A percentile compares a stretch with the other conserved stretches of the same genome.
phyloP scores from a whole-genome alignment of 2,888 invertebrate genomes.

The Drosophila melanocephala region DNA sequence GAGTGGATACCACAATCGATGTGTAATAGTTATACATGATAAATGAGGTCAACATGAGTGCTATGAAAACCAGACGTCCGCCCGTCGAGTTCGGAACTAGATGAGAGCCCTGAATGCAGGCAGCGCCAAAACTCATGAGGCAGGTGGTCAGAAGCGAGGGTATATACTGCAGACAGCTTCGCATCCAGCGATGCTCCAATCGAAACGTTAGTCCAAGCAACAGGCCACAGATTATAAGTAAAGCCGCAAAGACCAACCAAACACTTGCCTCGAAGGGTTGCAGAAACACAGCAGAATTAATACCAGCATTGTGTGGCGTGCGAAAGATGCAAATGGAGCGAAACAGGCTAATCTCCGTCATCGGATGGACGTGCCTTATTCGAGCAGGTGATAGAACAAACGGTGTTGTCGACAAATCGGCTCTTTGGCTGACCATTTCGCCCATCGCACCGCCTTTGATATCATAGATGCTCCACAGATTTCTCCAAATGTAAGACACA shows the following conservation, averaged over 20 bases:
- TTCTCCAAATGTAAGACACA: constrained; percentile 47
- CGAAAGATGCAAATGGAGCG: constrained; percentile 87
- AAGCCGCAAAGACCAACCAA: constrained; percentile 86
- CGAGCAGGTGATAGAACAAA: constrained; percentile 66
- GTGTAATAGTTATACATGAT: constrained; percentile 88
- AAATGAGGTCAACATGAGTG: constrained; percentile 83
- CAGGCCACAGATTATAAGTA: constrained; percentile 82
- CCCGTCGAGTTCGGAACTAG: constrained; percentile 85
- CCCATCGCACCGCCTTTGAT: constrained; percentile 79
- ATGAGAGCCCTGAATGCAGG: constrained; percentile 86
- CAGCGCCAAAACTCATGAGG: constrained; percentile 85
- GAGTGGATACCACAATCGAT: constrained; percentile 88
- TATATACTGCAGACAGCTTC: constrained; percentile 57
- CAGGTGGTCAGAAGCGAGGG: constrained; percentile 82
- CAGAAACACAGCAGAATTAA: constrained; percentile 87
- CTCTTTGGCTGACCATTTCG: constrained; percentile 64
- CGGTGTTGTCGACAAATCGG: constrained; percentile 66
- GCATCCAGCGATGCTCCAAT: constrained; percentile 70
- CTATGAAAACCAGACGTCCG: constrained; percentile 83
- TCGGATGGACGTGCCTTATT: constrained; percentile 44
- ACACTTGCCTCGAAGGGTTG: constrained; percentile 87
- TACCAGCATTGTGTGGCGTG: constrained; percentile 87
- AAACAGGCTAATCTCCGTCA: constrained; percentile 66
- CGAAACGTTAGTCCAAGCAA: constrained; percentile 83
- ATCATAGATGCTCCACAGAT: constrained; percentile 75